Conservation (phyloP, 2,797 vertebrate species). For the Neomorphus geoffroyi region DNA sequence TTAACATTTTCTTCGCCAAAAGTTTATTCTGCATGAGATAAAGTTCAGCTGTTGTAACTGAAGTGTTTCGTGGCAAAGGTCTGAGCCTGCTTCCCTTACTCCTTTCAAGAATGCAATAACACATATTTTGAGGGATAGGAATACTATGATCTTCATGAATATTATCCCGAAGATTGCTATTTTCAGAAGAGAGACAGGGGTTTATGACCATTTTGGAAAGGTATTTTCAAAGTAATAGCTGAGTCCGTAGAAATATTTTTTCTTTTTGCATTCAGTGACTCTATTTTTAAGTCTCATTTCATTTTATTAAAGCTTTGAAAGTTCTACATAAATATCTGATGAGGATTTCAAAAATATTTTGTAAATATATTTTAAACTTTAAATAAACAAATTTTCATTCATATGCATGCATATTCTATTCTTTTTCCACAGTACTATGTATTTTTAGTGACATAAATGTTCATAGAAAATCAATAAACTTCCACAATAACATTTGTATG, state of each 20-base stretch:
- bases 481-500: background rate
- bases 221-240: background rate
- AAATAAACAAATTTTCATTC: background rate
- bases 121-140: background rate
- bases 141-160: background rate
- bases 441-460: background rate
- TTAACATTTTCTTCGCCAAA: constrained; percentile 1
- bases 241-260: background rate
- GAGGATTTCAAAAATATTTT: background rate
- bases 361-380: background rate
- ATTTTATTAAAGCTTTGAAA: background rate
- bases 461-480: background rate
- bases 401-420: background rate
- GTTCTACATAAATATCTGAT: background rate
- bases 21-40: constrained; percentile 26
- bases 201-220: background rate
- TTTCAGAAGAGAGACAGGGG: background rate
- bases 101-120: constrained; percentile 1
- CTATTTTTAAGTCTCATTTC: background rate
- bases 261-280: background rate
- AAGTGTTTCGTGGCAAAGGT: constrained; percentile 11
- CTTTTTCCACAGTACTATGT: background rate
- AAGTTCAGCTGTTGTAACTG: constrained; percentile 43
- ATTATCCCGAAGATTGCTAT: background rate
- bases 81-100: constrained; percentile 4